Evolutionary conservation across 2,797 vertebrate species (phyloP), one percentile per base, ranked within the genome.

Genomic region (Vultur gryphus): DNA sequence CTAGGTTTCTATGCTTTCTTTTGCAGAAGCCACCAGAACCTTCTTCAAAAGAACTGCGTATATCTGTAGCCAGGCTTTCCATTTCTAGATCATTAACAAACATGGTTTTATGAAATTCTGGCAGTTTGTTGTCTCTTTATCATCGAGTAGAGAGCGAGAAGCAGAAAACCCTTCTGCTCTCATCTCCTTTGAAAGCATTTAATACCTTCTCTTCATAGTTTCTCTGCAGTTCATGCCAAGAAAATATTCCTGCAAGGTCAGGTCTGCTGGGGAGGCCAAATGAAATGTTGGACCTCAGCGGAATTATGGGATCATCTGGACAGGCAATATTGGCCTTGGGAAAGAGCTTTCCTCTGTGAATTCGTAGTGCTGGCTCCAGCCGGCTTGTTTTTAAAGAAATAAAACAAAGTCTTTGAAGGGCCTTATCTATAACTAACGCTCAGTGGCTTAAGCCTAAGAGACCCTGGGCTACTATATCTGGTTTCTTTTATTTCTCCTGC

Each of bases 221-320:
- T 69, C 43, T 79, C 39, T 24, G 48, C 24, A 39, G 58, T 12
- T 64, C 70, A 28, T 6, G 81, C 89, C 95, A 93, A 92, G 84
- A 46, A 94, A 93, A 96, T 93, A 87, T 61, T 94, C 71, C 79
- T 87, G 87, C 92, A 91, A 93, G 94, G 90, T 97, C 92, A 78
- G 71, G 72, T 52, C 75, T 83, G 81, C 71, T 5, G 16, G 71
- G 84, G 87, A 94, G 78, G 87, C 89, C 89, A 91, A 94, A 94
- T 76, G 93, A 94, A 95, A 93, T 61, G 81, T 1, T 94, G 93
- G 94, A 82, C 86, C 70, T 87, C 20, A 1, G 73, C 1, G 81
- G 92, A 96, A 87, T 96, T 94, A 93, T 41, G 89, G 94, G 75
- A 95, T 96, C 84, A 87, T 87, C 90, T 64, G 65, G 75, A 76